phyloP scores from a whole-genome alignment of 2,113 vertebrate genomes.

The Trematomus loennbergii region DNA sequence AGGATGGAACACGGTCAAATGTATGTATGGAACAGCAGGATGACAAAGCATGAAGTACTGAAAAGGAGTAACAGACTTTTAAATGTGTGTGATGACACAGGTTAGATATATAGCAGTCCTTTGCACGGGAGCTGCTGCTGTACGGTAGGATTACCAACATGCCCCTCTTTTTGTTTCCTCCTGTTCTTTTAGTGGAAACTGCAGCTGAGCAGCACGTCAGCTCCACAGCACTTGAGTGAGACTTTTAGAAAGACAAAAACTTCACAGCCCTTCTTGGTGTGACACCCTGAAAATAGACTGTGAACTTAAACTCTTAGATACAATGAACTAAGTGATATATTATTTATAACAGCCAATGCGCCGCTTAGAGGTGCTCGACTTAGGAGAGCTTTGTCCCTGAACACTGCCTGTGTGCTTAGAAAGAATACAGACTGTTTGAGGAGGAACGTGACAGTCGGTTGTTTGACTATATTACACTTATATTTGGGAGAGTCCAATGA shows the following conservation, averaged over 20 bases:
- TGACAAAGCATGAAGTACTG: too few relatives aligned
- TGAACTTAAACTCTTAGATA: slow-evolving; percentile 37
- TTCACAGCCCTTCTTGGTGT: slow-evolving; percentile 48
- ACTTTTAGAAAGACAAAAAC: slow-evolving; percentile 27
- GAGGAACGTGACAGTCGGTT: too few relatives aligned
- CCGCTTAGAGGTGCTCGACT: slow-evolving; percentile 23
- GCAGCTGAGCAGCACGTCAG: slow-evolving; percentile 29
- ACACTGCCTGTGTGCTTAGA: background rate
- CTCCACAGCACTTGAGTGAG: slow-evolving; percentile 26
- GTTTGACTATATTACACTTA: background rate
- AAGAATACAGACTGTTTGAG: background rate
- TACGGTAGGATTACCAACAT: too few relatives aligned
- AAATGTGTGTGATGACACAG: background rate
- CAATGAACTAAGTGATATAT: slow-evolving; percentile 46
- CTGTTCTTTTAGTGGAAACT: background rate
- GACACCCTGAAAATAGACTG: slow-evolving; percentile 59
- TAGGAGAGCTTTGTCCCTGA: slow-evolving; percentile 10
- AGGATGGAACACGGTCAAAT: background rate
- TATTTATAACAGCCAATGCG: slow-evolving; percentile 44
- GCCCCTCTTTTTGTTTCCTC: background rate
- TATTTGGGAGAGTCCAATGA: background rate
- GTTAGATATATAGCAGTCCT: background rate
- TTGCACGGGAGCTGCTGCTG: too few relatives aligned
- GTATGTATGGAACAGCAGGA: too few relatives aligned
- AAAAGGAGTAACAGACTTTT: too few relatives aligned